Evolutionary conservation across 2,888 invertebrate genomes (phyloP).

Genomic region (Cerceris ruficornis): DNA sequence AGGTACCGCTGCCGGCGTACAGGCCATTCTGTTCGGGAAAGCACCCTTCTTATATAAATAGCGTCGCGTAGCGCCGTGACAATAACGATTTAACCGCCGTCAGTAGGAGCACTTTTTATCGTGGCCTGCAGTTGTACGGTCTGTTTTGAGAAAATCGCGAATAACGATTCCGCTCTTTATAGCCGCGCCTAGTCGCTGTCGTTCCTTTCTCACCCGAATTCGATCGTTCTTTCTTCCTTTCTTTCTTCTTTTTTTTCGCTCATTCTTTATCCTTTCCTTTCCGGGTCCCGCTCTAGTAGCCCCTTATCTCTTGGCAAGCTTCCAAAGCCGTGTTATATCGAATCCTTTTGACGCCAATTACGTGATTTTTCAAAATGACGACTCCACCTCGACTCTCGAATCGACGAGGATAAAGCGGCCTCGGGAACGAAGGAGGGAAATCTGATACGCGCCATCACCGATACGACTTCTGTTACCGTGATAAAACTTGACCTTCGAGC

Average conservation of each 20-base stretch:
- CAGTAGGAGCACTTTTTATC: conserved; percentile 58
- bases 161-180: conserved; percentile 52
- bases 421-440: background rate
- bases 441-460: background rate
- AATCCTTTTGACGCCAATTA: conserved; percentile 67
- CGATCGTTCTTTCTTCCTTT: conserved; percentile 20
- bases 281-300: conserved; percentile 42
- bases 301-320: conserved; percentile 61
- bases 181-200: conserved; percentile 26
- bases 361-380: conserved; percentile 64
- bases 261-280: conserved; percentile 42
- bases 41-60: conserved; percentile 60
- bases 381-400: conserved; percentile 7
- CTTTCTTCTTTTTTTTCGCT: background rate
- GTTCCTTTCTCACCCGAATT: conserved; percentile 24
- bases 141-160: conserved; percentile 52
- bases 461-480: too few species aligned
- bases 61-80: conserved; percentile 45
- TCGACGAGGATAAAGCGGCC: conserved; percentile 13
- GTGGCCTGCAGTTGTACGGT: conserved; percentile 41
- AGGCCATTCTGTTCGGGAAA: conserved; percentile 26
- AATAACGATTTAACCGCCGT: conserved; percentile 63
- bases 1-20: conserved; percentile 27
- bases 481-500: background rate
- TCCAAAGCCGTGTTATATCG: conserved; percentile 62